A percentile compares a stretch with the other conserved stretches of the same genome.
These are phyloP conservation scores for Salvelinus alpinus DNA, from an alignment of 2,113 vertebrate genomes.

Conservation along the genomic window DNA sequence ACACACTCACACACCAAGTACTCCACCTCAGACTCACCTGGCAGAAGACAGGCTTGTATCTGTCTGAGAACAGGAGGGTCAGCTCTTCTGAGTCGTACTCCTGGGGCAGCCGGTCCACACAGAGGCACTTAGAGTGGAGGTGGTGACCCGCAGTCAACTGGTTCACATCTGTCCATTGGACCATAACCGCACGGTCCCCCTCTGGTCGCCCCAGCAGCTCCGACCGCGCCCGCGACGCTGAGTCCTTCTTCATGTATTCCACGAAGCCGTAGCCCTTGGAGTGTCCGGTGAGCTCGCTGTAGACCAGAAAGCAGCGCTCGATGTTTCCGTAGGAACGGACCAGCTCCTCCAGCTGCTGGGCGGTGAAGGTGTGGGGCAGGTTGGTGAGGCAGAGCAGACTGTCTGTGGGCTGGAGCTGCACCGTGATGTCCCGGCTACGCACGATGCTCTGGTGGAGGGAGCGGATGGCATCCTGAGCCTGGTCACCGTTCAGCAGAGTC, in stretches of 20 bases:
- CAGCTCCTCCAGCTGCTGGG: slow-evolving; percentile 90
- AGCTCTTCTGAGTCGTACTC: slow-evolving; percentile 87
- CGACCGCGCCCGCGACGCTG: slow-evolving; percentile 89
- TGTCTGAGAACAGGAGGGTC: slow-evolving; percentile 82
- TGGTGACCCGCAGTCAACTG: slow-evolving; percentile 85
- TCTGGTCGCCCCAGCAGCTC: slow-evolving; percentile 88
- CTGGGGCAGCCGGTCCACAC: slow-evolving; percentile 84
- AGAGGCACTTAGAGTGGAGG: slow-evolving; percentile 96
- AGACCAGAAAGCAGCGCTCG: slow-evolving; percentile 94
- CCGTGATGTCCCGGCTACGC: slow-evolving; percentile 86
- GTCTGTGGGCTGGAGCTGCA: slow-evolving; percentile 94
- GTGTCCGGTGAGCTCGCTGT: slow-evolving; percentile 86
- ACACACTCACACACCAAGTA: neutral
- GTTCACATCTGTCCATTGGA: slow-evolving; percentile 98
- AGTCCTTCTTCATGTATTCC: slow-evolving; percentile 99
- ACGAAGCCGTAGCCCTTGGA: slow-evolving; percentile 98
- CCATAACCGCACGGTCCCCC: slow-evolving; percentile 84
- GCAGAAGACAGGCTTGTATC: slow-evolving; percentile 92
- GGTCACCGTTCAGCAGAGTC: slow-evolving; percentile 93
- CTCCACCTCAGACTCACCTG: slow-evolving; percentile 77
- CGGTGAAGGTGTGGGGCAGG: slow-evolving; percentile 81
- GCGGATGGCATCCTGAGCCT: slow-evolving; percentile 91
- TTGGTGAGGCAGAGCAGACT: slow-evolving; percentile 94
- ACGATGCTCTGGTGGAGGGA: slow-evolving; percentile 86
- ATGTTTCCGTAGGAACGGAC: slow-evolving; percentile 92